Evolutionary conservation across 2,888 invertebrate genomes (phyloP), one percentile per base, ranked within the genome.

Genomic region (Sphaerophoria rueppellii): DNA sequence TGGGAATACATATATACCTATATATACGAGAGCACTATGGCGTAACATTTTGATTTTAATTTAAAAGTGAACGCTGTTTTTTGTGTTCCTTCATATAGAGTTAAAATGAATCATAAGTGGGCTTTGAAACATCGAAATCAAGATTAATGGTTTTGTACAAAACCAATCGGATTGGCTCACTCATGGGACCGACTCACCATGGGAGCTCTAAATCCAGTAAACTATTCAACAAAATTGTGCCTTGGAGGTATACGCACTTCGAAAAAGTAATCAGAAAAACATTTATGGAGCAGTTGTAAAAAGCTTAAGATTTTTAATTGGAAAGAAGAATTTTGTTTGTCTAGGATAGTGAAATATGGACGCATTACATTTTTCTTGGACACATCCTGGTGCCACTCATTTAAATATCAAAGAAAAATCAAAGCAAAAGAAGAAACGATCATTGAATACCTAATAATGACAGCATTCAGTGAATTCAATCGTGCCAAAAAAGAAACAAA

Each of bases 11-110:
- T 4, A 34, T 0, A 50, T 12, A 40, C n/a, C n/a, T 24, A 2
- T 24, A 24, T 24, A 24, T 24, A 24, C 24, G 2, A 43, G 12
- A 54, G n/a, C 52, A 24, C 52, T 24, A 54, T 67, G 67, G 40
- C 67, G 40, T 40, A 67, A 40, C n/a, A 67, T 4, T 67, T 67
- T 54, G 24, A 43, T 67, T 24, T 54, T 67, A 65, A 65, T 65
- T 65, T 50, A 52, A 52, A 65, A 65, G 65, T 65, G 16, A 50
- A 52, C 65, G 50, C 50, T 14, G 52, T 52, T 65, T 65, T 65
- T 52, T 65, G 12, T 40, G 9, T 40, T 0, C 6, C 6, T 40
- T 6, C 6, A 40, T 40, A 40, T 1, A 1, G 1, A 2, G 24
- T 24, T 24, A 24, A 24, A 40, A 40, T 40, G 40, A 43, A 43